Percentiles rank a stretch among this genome's conserved stretches.
These are phyloP conservation scores for Stegana nigrithorax DNA, from an alignment of 2,888 invertebrate species.

Conservation along the genomic window DNA sequence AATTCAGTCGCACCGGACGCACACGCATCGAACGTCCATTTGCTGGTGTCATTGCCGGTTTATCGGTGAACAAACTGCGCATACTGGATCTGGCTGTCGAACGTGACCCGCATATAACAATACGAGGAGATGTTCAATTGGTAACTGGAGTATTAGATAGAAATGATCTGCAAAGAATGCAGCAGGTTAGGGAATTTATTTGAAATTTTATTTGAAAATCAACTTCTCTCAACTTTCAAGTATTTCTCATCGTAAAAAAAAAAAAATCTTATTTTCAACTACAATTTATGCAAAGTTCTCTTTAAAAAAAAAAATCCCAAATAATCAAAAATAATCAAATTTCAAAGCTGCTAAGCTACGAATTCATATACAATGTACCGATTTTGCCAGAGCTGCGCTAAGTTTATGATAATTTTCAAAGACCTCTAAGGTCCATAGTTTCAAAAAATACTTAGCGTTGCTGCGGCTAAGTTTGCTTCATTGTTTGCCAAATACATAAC, in stretches of 20 bases:
- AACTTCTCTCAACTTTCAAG: conserved; percentile 65
- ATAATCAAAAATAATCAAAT: no score
- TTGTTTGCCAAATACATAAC: neutral
- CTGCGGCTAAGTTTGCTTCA: neutral
- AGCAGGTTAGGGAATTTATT: conserved; percentile 77
- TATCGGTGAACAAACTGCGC: conserved; percentile 87
- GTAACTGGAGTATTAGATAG: conserved; percentile 81
- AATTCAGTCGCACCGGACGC: conserved; percentile 71
- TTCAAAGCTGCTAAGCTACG: no score
- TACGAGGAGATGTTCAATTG: conserved; percentile 86
- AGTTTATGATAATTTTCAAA: neutral
- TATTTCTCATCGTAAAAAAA: conserved; percentile 63
- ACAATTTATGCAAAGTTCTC: conserved; percentile 60
- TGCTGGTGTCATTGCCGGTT: conserved; percentile 88
- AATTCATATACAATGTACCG: no score
- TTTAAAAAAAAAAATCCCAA: conserved; percentile 45
- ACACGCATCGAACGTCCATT: conserved; percentile 82
- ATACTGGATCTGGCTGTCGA: conserved; percentile 88
- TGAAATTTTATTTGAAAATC: conserved; percentile 65
- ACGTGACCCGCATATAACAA: conserved; percentile 81
- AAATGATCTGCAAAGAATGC: conserved; percentile 86
- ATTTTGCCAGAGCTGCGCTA: no score
- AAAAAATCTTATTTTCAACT: conserved; percentile 40
- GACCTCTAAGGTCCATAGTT: no score
- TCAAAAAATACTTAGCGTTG: no score